phyloP scores from a whole-genome alignment of 2,797 vertebrate species.

The Cygnus olor region DNA sequence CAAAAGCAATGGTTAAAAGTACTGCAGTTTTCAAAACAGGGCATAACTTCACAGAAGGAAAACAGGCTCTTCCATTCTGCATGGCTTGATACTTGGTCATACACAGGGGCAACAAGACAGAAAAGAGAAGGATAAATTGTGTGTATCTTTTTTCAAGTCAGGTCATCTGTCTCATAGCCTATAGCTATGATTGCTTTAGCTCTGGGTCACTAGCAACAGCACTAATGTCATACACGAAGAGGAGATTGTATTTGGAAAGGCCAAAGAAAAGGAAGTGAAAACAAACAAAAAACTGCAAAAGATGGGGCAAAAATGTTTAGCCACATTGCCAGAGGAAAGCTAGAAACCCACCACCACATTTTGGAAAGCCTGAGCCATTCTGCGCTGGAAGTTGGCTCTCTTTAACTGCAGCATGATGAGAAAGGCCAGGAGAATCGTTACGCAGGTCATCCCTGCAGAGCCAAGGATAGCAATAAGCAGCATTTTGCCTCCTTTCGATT shows the following conservation, averaged over 20 bases:
- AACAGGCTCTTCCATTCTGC: background rate
- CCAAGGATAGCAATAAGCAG: conserved; percentile 89
- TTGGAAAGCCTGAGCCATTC: conserved; percentile 89
- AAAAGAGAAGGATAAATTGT: background rate
- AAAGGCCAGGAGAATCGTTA: conserved; percentile 88
- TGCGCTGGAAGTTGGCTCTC: conserved; percentile 84
- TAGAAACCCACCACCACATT: conserved; percentile 79
- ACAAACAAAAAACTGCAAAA: background rate
- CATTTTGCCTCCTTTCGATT: conserved; percentile 83
- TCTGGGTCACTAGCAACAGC: background rate
- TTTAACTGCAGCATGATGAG: conserved; percentile 88
- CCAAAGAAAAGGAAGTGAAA: background rate
- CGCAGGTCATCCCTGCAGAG: conserved; percentile 89
- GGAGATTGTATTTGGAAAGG: background rate
- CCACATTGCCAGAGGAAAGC: background rate
- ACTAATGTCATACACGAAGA: background rate
- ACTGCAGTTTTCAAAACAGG: background rate
- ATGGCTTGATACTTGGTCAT: background rate
- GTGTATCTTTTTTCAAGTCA: background rate
- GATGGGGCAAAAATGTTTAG: background rate
- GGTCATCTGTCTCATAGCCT: background rate
- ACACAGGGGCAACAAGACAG: background rate
- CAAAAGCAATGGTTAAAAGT: background rate
- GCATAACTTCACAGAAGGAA: background rate
- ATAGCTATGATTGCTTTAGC: background rate